phyloP scores from a whole-genome alignment of 2,888 invertebrate genomes.

The Scelioninae gen. 2 region DNA sequence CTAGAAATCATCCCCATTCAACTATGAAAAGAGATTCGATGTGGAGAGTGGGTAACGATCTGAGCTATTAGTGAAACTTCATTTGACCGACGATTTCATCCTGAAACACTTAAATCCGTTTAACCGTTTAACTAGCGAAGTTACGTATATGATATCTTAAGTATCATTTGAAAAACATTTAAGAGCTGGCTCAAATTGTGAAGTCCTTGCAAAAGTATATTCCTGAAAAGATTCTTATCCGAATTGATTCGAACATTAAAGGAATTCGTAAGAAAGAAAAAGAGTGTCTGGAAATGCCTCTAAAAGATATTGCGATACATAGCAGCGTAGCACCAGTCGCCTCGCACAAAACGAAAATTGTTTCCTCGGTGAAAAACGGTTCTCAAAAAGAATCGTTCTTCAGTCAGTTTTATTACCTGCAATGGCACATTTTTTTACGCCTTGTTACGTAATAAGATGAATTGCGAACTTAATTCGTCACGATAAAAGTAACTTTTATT shows the following conservation, averaged over 20 bases:
- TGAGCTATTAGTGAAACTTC: slow-evolving; percentile 26
- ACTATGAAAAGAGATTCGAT: not conserved
- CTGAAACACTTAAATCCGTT: too few relatives aligned
- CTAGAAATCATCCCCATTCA: too few relatives aligned
- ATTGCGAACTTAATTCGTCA: slow-evolving; percentile 12
- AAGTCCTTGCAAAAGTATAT: slow-evolving; percentile 28
- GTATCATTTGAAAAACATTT: slow-evolving; percentile 32
- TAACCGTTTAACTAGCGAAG: slow-evolving; percentile 18
- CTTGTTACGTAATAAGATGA: slow-evolving; percentile 32
- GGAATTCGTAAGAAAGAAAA: slow-evolving; percentile 25
- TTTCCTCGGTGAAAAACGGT: slow-evolving; percentile 34
- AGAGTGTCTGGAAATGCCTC: slow-evolving; percentile 18
- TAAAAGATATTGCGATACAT: slow-evolving; percentile 44
- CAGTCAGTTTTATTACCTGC: slow-evolving; percentile 26
- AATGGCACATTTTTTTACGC: slow-evolving; percentile 27
- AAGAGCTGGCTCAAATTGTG: slow-evolving; percentile 15
- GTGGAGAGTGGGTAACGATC: not conserved
- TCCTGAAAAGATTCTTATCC: slow-evolving; percentile 31
- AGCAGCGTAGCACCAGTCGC: slow-evolving; percentile 13
- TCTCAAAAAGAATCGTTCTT: slow-evolving; percentile 21
- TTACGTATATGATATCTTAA: slow-evolving; percentile 24
- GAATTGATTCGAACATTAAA: slow-evolving; percentile 47
- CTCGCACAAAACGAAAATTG: slow-evolving; percentile 38
- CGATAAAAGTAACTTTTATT: not conserved
- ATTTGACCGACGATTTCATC: slow-evolving; percentile 22